Evolutionary conservation across 2,888 invertebrate genomes (phyloP).

Genomic region (Folsomia manolachei): DNA sequence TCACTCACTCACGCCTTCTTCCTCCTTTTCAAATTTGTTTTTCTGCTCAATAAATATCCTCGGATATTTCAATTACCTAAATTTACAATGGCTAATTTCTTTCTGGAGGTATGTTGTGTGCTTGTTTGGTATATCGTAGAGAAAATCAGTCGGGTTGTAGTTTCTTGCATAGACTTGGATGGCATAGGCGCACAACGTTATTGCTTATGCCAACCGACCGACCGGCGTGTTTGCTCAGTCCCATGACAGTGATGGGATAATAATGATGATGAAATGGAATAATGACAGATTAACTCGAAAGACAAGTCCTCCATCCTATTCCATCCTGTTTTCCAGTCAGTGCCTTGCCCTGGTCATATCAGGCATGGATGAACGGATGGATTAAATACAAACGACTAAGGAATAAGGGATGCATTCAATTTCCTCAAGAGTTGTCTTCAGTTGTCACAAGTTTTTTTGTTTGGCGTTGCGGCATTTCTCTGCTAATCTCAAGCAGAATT

Average conservation of each 20-base stretch:
- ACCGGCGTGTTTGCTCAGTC: too few relatives aligned
- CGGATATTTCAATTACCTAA: neutral
- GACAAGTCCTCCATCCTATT: neutral
- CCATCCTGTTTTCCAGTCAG: constrained; percentile 1
- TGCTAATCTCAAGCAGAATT: neutral
- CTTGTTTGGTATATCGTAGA: neutral
- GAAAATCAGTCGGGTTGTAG: neutral
- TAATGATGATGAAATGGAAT: constrained; percentile 5
- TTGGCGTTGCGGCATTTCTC: neutral
- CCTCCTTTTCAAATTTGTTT: constrained; percentile 4
- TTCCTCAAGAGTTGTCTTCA: neutral
- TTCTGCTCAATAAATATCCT: neutral
- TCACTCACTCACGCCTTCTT: constrained; percentile 1
- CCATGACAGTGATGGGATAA: neutral
- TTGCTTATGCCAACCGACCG: too few relatives aligned
- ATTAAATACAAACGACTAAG: neutral
- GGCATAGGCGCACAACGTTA: too few relatives aligned
- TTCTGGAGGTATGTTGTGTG: neutral
- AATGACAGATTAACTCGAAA: constrained; percentile 1
- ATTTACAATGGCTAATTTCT: neutral
- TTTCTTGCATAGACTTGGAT: neutral
- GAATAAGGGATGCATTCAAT: neutral
- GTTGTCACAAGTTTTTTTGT: neutral
- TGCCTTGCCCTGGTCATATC: too few relatives aligned
- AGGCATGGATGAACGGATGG: neutral